Conservation (phyloP, 2,113 vertebrate genomes). For the Scartelaos histophorus region DNA sequence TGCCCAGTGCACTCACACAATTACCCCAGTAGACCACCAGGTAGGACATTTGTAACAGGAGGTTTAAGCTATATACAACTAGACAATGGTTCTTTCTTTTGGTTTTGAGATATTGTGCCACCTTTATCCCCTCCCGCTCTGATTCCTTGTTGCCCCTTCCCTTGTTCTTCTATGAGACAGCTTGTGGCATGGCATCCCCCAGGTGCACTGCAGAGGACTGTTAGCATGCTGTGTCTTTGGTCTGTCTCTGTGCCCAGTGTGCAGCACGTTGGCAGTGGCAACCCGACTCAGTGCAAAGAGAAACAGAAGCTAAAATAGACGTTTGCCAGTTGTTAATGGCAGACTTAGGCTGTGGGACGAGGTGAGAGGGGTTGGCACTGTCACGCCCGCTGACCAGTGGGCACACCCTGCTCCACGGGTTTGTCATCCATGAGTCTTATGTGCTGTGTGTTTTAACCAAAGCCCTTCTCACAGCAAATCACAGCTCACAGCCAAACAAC, state of each 20-base stretch:
- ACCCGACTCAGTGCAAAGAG: conserved; percentile 51
- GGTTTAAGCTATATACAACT: conserved; percentile 30
- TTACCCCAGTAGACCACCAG: conserved; percentile 65
- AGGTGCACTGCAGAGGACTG: conserved; percentile 74
- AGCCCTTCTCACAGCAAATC: conserved; percentile 75
- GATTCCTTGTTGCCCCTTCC: conserved; percentile 29
- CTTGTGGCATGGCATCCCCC: conserved; percentile 79
- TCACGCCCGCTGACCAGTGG: conserved; percentile 54
- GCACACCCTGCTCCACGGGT: conserved; percentile 67
- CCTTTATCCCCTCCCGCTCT: conserved; percentile 44
- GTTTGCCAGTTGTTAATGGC: conserved; percentile 37
- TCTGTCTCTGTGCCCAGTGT: conserved; percentile 67
- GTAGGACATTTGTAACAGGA: conserved; percentile 64
- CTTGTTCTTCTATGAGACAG: conserved; percentile 52
- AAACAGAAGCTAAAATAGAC: conserved; percentile 25
- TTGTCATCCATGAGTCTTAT: conserved; percentile 74
- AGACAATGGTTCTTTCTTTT: conserved; percentile 50
- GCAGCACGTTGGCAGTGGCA: conserved; percentile 70
- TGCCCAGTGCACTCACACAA: conserved; percentile 62
- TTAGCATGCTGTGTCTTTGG: conserved; percentile 78
- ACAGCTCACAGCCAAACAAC: conserved; percentile 66
- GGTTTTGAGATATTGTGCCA: conserved; percentile 47
- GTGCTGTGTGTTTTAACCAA: conserved; percentile 77
- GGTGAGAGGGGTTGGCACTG: conserved; percentile 62
- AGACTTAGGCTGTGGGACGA: conserved; percentile 27